phyloP scores from a whole-genome alignment of 2,113 vertebrate genomes.

The Ochotona curzoniae region DNA sequence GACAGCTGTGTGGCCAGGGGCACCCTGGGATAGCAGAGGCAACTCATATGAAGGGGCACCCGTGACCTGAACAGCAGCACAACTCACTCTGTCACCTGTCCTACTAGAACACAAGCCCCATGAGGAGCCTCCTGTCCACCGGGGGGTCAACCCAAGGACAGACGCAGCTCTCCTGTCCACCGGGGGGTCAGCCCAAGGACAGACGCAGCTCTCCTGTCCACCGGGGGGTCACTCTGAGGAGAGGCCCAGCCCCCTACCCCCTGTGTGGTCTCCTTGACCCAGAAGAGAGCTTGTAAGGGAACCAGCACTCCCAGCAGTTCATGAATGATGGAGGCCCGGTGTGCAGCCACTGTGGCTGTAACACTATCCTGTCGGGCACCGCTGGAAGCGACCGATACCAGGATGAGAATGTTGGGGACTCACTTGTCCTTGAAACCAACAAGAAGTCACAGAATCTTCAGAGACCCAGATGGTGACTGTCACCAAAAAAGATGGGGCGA shows the following conservation, averaged over 20 bases:
- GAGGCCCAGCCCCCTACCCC: too few relatives aligned
- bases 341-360: background rate
- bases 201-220: too few relatives aligned
- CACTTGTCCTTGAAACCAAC: background rate
- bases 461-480: background rate
- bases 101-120: background rate
- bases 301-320: too few relatives aligned
- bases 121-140: too few relatives aligned
- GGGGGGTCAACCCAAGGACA: too few relatives aligned
- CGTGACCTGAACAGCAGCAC: too few relatives aligned
- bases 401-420: background rate
- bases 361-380: too few relatives aligned
- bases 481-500: background rate
- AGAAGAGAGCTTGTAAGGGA: background rate
- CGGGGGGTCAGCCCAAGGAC: too few relatives aligned
- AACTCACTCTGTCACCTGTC: background rate
- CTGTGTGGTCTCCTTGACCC: background rate
- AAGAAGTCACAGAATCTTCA: background rate
- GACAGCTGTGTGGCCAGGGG: too few relatives aligned
- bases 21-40: background rate
- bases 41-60: too few relatives aligned
- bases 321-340: rapidly evolving
- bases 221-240: too few relatives aligned
- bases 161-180: too few relatives aligned
- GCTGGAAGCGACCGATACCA: background rate